Conservation (phyloP, 2,888 invertebrate species). For the Perdita meconis region DNA sequence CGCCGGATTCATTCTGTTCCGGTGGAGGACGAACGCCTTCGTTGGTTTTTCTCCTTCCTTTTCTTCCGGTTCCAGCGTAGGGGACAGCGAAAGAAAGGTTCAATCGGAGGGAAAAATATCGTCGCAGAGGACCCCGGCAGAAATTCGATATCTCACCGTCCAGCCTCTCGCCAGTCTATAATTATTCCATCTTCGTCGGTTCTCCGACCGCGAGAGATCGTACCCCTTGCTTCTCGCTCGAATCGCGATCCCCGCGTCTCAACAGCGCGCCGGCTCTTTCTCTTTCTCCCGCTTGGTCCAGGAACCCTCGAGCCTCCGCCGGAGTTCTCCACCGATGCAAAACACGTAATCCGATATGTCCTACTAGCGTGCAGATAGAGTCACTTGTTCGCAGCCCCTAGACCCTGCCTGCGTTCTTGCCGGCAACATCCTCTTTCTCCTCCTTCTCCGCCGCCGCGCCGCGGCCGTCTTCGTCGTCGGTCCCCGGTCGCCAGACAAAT, state of each 20-base stretch:
- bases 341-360: conserved; percentile 81
- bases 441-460: neutral
- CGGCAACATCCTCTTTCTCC: conserved; percentile 1
- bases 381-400: conserved; percentile 75
- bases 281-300: conserved; percentile 15
- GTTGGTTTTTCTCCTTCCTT: conserved; percentile 34
- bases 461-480: conserved; percentile 12
- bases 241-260: conserved; percentile 30
- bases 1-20: conserved; percentile 45
- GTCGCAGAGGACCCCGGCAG: conserved; percentile 50
- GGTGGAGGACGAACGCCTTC: conserved; percentile 46
- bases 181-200: conserved; percentile 63
- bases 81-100: conserved; percentile 53
- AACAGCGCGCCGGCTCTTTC: too few species aligned
- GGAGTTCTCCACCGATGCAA: conserved; percentile 71
- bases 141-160: conserved; percentile 63
- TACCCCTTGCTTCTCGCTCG: conserved; percentile 18
- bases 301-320: conserved; percentile 29
- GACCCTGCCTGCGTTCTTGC: conserved; percentile 37
- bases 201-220: conserved; percentile 1
- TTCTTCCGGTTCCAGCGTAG: conserved; percentile 19
- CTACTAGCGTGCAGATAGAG: conserved; percentile 79
- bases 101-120: conserved; percentile 60
- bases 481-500: conserved; percentile 72
- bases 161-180: conserved; percentile 53